Percentiles rank a stretch among this genome's conserved stretches.
Evolutionary conservation across 2,797 vertebrate genomes (phyloP).

Genomic region (Chaetodon trifasciatus): DNA sequence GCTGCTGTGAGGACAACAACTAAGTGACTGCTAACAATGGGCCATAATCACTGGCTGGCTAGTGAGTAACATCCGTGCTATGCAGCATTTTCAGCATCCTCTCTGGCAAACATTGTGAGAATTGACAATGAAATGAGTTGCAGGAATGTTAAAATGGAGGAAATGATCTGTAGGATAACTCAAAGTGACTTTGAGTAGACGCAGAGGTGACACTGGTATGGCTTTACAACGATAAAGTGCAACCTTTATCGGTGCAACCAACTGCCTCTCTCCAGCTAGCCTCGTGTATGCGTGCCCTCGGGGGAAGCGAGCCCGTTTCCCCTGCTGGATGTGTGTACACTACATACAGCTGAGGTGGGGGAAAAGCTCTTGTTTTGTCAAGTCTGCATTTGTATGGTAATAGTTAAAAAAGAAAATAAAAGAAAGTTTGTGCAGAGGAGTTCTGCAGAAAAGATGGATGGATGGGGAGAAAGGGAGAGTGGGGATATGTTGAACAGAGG

Average conservation of each 20-base stretch:
- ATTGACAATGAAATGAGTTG: neutral
- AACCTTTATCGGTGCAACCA: constrained; percentile 19
- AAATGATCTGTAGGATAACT: neutral
- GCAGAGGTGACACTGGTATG: constrained; percentile 38
- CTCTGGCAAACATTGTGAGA: neutral
- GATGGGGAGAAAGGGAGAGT: neutral
- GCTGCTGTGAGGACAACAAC: constrained; percentile 21
- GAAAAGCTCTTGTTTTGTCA: constrained; percentile 52
- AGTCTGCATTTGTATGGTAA: constrained; percentile 26
- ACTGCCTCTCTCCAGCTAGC: neutral
- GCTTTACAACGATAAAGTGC: constrained; percentile 32
- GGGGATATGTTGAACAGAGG: constrained; percentile 17
- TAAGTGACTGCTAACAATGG: constrained; percentile 3
- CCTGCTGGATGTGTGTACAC: constrained; percentile 37
- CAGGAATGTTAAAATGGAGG: constrained; percentile 33
- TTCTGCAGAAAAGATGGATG: neutral
- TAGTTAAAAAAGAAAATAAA: neutral
- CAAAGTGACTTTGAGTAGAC: constrained; percentile 27
- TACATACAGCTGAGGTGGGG: constrained; percentile 12
- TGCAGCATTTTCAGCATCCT: constrained; percentile 29
- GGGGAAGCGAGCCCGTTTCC: neutral
- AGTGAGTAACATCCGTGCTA: constrained; percentile 1
- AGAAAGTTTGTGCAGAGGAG: neutral
- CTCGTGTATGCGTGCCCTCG: constrained; percentile 5
- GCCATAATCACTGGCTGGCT: neutral